Percentiles rank a stretch among this genome's conserved stretches.
Evolutionary conservation across 2,797 vertebrate species (phyloP).

Genomic region (Choloepus didactylus): DNA sequence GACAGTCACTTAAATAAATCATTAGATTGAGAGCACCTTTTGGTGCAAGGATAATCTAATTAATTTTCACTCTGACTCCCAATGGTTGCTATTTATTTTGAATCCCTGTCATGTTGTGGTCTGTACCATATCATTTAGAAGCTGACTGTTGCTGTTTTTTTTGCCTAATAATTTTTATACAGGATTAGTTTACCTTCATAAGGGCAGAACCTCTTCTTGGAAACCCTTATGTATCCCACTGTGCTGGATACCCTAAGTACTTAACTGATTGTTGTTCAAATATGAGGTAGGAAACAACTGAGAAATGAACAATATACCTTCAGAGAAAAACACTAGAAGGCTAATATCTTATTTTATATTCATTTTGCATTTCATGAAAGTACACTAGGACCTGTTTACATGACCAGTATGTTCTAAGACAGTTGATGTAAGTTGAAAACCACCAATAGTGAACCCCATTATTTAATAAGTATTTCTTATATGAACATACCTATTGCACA

Average conservation of each 20-base stretch:
- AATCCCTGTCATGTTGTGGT: neutral
- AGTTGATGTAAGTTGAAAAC: too few species aligned
- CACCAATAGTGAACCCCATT: too few species aligned
- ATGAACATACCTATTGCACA: too few species aligned
- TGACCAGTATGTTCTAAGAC: too few species aligned
- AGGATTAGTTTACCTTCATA: conserved; percentile 1
- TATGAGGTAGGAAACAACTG: neutral
- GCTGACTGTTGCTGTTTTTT: neutral
- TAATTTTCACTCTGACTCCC: neutral
- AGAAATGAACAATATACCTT: neutral
- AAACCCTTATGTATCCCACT: neutral
- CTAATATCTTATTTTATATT: conserved; percentile 32
- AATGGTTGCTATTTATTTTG: neutral
- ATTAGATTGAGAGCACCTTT: neutral
- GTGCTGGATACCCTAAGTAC: neutral
- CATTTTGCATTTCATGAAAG: conserved; percentile 57
- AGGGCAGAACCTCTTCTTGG: conserved; percentile 17
- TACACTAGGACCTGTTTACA: neutral
- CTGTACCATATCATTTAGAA: neutral
- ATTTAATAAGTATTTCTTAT: too few species aligned
- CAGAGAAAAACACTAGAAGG: neutral
- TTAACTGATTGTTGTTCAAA: neutral
- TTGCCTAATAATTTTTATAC: conserved; percentile 23
- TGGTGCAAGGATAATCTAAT: conserved; percentile 38
- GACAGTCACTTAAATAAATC: conserved; percentile 53